Conservation (phyloP, 2,113 vertebrate species). For the Planiliza haematocheilus region DNA sequence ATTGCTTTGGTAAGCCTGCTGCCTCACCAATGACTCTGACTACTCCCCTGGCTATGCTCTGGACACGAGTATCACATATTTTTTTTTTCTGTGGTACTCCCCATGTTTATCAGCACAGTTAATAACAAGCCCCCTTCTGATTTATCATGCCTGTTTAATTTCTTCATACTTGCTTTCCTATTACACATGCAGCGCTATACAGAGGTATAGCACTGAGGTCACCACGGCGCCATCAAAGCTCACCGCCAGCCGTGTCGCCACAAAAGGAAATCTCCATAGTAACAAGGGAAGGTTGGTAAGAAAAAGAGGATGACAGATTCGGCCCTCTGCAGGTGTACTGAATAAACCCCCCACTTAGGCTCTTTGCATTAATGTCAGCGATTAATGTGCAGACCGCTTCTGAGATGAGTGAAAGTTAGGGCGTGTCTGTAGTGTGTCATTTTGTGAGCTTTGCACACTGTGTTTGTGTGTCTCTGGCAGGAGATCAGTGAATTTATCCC, state of each 20-base stretch:
- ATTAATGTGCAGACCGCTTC: slow-evolving; percentile 17
- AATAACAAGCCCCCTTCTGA: background rate
- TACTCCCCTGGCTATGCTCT: slow-evolving; percentile 27
- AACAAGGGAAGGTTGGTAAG: slow-evolving; percentile 52
- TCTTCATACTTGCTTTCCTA: background rate
- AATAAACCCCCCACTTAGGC: slow-evolving; percentile 3
- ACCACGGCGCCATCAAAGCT: slow-evolving; percentile 44
- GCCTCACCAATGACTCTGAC: slow-evolving; percentile 42
- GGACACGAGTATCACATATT: slow-evolving; percentile 17
- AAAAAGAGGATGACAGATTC: slow-evolving; percentile 28
- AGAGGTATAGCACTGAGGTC: slow-evolving; percentile 9
- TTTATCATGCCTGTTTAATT: background rate
- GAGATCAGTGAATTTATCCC: slow-evolving; percentile 9
- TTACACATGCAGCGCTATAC: background rate
- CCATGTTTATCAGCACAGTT: background rate
- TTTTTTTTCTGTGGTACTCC: background rate
- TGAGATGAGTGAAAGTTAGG: background rate
- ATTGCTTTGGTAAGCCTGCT: slow-evolving; percentile 45
- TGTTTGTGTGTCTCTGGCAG: slow-evolving; percentile 36
- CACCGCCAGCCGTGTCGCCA: slow-evolving; percentile 41
- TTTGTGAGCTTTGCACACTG: background rate
- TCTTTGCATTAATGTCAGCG: slow-evolving; percentile 15
- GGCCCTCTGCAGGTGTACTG: slow-evolving; percentile 44
- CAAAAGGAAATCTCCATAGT: slow-evolving; percentile 61
- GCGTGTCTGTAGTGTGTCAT: background rate